phyloP scores from a whole-genome alignment of 2,888 invertebrate genomes.

The Lepidocyrtinus sp. region DNA sequence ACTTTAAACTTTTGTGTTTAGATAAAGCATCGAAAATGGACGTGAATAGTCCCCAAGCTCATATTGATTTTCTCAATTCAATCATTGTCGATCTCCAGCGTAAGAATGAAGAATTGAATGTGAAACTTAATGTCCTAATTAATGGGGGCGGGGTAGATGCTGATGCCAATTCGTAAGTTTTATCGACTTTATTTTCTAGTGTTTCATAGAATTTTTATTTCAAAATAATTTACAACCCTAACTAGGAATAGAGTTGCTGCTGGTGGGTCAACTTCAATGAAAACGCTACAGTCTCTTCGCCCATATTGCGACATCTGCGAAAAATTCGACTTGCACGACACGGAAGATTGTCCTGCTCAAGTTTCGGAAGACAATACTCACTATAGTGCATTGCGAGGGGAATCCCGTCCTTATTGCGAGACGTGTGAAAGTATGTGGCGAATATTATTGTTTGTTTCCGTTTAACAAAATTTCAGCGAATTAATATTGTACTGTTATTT shows the following conservation, averaged over 20 bases:
- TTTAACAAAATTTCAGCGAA: no score
- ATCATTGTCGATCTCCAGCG: slow-evolving; percentile 97
- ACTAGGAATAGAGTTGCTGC: slow-evolving; percentile 47
- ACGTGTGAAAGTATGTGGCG: slow-evolving; percentile 88
- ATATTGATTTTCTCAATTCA: slow-evolving; percentile 90
- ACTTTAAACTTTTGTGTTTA: background rate
- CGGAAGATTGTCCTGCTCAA: slow-evolving; percentile 96
- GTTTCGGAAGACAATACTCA: slow-evolving; percentile 76
- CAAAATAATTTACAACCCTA: no score
- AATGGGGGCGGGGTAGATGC: slow-evolving; percentile 42
- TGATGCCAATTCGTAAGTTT: slow-evolving; percentile 54
- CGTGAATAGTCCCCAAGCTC: slow-evolving; percentile 55
- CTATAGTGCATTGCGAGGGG: slow-evolving; percentile 72
- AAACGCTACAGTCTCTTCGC: slow-evolving; percentile 78
- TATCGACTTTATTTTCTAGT: background rate
- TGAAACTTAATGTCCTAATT: slow-evolving; percentile 78
- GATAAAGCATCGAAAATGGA: slow-evolving; percentile 36
- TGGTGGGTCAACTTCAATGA: background rate
- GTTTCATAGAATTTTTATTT: no score
- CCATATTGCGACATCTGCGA: slow-evolving; percentile 98
- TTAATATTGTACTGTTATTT: no score
- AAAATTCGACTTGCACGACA: slow-evolving; percentile 95
- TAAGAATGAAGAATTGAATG: slow-evolving; percentile 88
- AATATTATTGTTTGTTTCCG: background rate
- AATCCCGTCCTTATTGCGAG: slow-evolving; percentile 87